Conservation (phyloP, 2,888 invertebrate species). For the Prosopocoilus inquinatus region DNA sequence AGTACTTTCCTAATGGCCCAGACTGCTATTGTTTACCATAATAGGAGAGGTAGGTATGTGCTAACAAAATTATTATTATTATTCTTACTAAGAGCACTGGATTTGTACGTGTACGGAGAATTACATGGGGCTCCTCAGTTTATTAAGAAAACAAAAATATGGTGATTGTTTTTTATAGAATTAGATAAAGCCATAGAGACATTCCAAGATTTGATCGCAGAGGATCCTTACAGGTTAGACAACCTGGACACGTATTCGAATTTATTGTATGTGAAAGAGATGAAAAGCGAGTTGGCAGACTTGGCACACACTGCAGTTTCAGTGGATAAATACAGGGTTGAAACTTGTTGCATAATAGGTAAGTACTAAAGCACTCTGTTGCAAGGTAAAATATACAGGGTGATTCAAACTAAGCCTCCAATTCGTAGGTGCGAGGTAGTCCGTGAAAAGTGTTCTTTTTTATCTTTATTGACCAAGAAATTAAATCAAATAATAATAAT, state of each 20-base stretch:
- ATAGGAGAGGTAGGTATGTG: conserved; percentile 70
- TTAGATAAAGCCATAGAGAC: conserved; percentile 83
- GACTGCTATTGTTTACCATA: conserved; percentile 90
- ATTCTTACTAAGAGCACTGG: not conserved
- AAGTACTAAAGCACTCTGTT: conserved; percentile 34
- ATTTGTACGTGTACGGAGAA: conserved; percentile 3
- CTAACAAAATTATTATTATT: not conserved
- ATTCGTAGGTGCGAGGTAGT: too few species aligned
- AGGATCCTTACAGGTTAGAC: conserved; percentile 91
- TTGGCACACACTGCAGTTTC: conserved; percentile 91
- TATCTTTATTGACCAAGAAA: not conserved
- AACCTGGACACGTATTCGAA: conserved; percentile 97
- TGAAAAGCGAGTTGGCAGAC: conserved; percentile 87
- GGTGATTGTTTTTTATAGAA: conserved; percentile 58
- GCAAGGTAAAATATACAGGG: not conserved
- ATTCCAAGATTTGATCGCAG: conserved; percentile 78
- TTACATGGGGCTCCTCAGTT: not conserved
- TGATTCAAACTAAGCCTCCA: too few species aligned
- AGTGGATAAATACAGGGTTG: conserved; percentile 94
- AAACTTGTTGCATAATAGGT: conserved; percentile 98
- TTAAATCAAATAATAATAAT: too few species aligned
- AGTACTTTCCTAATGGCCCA: conserved; percentile 89
- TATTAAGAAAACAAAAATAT: not conserved
- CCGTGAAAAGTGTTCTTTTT: too few species aligned
- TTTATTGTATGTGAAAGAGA: conserved; percentile 89